Conservation (phyloP, 2,113 vertebrate species). For the Sylvietta virens region DNA sequence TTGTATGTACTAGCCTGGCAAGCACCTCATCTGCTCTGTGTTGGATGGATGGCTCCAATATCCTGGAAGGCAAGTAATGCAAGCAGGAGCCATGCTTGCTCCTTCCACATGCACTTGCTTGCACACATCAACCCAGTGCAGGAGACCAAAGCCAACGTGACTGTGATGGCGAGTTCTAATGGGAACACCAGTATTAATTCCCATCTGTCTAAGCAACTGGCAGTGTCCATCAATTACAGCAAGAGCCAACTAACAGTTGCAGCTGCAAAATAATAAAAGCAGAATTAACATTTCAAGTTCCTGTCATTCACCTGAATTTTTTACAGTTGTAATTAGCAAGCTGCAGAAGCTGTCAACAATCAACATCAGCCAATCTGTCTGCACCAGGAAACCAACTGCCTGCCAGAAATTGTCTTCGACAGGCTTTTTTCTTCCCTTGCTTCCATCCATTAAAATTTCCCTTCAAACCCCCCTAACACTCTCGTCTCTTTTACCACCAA, state of each 20-base stretch:
- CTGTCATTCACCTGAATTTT: conserved; percentile 84
- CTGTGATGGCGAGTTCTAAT: conserved; percentile 75
- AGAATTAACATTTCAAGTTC: conserved; percentile 84
- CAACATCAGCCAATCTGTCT: conserved; percentile 64
- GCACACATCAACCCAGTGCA: neutral
- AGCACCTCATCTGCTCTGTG: neutral
- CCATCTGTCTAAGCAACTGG: conserved; percentile 86
- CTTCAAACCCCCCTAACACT: neutral
- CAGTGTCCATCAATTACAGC: conserved; percentile 89
- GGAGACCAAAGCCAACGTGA: conserved; percentile 52
- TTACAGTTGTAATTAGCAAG: conserved; percentile 82
- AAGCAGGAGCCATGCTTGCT: neutral
- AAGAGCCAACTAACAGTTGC: conserved; percentile 84
- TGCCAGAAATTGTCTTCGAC: conserved; percentile 37
- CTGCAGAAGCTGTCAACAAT: conserved; percentile 71
- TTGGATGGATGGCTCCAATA: neutral
- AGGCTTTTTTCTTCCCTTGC: neutral
- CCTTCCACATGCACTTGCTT: neutral
- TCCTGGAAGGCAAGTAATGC: neutral
- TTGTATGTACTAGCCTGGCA: neutral
- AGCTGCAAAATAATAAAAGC: conserved; percentile 83
- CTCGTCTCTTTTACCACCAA: neutral
- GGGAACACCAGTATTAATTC: conserved; percentile 88
- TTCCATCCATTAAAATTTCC: conserved; percentile 4
- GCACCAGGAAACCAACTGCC: neutral